A percentile compares a stretch with the other conserved stretches of the same genome.
Conservation (phyloP, 2,113 vertebrate genomes). For the Syngnathus floridae region DNA sequence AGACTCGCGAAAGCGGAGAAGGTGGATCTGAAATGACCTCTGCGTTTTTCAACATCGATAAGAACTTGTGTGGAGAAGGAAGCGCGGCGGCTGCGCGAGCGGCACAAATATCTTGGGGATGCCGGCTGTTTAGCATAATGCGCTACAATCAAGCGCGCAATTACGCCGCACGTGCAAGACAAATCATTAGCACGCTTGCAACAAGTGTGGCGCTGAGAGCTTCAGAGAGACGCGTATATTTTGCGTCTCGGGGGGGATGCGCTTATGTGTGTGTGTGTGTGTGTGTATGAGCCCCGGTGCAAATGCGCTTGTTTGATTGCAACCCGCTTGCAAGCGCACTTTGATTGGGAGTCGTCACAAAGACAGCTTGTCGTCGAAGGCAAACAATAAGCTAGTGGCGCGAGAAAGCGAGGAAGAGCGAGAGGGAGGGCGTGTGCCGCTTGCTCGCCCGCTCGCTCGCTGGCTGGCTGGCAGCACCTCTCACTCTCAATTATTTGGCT, state of each 20-base stretch:
- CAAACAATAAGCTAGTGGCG: conserved; percentile 85
- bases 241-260: conserved; percentile 44
- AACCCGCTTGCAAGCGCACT: conserved; percentile 53
- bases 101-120: conserved; percentile 11
- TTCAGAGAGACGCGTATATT: conserved; percentile 51
- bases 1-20: conserved; percentile 72
- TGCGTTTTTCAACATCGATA: conserved; percentile 4
- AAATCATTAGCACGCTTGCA: conserved; percentile 56
- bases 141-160: conserved; percentile 28
- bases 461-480: conserved; percentile 78
- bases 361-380: conserved; percentile 67
- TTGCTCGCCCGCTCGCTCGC: conserved; percentile 68
- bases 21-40: conserved; percentile 80
- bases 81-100: background rate
- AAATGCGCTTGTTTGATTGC: conserved; percentile 47
- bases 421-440: conserved; percentile 82
- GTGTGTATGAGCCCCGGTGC: conserved; percentile 20
- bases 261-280: conserved; percentile 13
- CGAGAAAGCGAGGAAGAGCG: conserved; percentile 79
- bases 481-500: conserved; percentile 99
- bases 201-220: conserved; percentile 48
- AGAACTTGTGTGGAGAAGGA: background rate
- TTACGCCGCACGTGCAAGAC: conserved; percentile 38
- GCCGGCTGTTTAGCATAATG: conserved; percentile 7
- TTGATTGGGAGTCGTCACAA: conserved; percentile 63